Base-by-base conservation (phyloP, 1,140 invertebrate species). In the Hypsibius dujardini region DNA sequence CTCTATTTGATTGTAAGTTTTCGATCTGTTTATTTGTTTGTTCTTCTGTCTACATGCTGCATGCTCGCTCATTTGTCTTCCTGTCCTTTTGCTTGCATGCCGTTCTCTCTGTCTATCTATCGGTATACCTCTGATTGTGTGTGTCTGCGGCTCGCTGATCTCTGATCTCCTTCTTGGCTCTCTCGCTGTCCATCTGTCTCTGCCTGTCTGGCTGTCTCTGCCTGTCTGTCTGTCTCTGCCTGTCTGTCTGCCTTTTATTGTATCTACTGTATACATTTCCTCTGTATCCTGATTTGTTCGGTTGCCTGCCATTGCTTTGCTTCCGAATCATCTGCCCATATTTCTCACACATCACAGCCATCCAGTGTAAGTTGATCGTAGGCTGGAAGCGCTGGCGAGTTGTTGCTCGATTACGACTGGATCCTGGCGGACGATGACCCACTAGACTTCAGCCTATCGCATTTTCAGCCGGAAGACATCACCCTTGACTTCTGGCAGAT, bases 361-460 rank as follows among this genome's bases (percentile, higher is more conserved):
- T n/a, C 7, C 7, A 12, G 7, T 56, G 50, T 56, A 12, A 12
- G 7, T n/a, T n/a, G 7, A 56, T 56, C n/a, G 7, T 56, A 56
- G 50, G 50, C 50, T 56, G 50, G 50, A 12, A 7, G 50, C n/a
- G 50, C 7, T n/a, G n/a, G 50, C 50, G n/a, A 12, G n/a, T n/a
- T 56, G 50, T n/a, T 56, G 7, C 50, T 56, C n/a, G 50, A 56
- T 56, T 56, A 56, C 50, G 50, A 56, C 50, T 56, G 50, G 50
- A 56, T 56, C 50, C 7, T 56, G 7, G 7, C 50, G 7, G 50
- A 56, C 7, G 50, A 56, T 12, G 50, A 56, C 28, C 28, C 28
- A 28, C 28, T 28, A 28, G 28, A 28, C 28, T 28, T 28, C 28
- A 28, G 28, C 28, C 28, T 28, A 28, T 28, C 28, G 28, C 28